phyloP scores from a whole-genome alignment of 1,140 invertebrate genomes.

The Lasioglossum baleicum region DNA sequence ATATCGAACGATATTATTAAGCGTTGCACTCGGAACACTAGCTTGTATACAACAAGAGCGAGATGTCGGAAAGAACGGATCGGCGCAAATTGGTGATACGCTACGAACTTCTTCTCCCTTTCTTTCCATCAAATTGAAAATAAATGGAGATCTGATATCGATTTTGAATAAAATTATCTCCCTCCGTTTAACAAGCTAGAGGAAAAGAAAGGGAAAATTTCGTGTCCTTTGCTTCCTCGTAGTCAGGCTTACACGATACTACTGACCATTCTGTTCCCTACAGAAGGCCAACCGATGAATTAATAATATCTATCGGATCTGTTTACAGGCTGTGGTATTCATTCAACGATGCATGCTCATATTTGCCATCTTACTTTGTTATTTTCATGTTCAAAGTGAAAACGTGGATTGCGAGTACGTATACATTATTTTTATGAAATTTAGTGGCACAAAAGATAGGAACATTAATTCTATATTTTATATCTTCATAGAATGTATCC shows the following conservation, averaged over 20 bases:
- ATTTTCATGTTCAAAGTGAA: conserved; percentile 51
- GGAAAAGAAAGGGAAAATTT: too few relatives aligned
- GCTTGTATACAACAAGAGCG: conserved; percentile 17
- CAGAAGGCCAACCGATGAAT: too few relatives aligned
- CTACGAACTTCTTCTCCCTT: background rate
- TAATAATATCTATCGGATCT: background rate
- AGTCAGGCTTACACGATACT: too few relatives aligned
- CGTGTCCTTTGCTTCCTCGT: too few relatives aligned
- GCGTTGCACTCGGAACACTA: background rate
- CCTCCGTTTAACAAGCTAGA: too few relatives aligned
- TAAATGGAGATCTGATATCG: conserved; percentile 47
- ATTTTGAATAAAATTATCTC: conserved; percentile 20
- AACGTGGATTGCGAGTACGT: conserved; percentile 70
- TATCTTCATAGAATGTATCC: conserved; percentile 55
- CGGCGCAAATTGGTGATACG: conserved; percentile 44
- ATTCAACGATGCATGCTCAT: conserved; percentile 65
- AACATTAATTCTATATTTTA: too few relatives aligned
- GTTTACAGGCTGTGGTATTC: conserved; percentile 59
- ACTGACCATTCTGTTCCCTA: too few relatives aligned
- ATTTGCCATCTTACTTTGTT: conserved; percentile 63
- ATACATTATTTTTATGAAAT: too few relatives aligned
- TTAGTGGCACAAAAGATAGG: too few relatives aligned
- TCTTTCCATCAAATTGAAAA: conserved; percentile 14
- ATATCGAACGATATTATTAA: too few relatives aligned
- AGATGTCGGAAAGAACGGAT: conserved; percentile 8